These are phyloP conservation scores for Orthonevra nobilis DNA, from an alignment of 2,888 invertebrate genomes.

Conservation along the genomic window DNA sequence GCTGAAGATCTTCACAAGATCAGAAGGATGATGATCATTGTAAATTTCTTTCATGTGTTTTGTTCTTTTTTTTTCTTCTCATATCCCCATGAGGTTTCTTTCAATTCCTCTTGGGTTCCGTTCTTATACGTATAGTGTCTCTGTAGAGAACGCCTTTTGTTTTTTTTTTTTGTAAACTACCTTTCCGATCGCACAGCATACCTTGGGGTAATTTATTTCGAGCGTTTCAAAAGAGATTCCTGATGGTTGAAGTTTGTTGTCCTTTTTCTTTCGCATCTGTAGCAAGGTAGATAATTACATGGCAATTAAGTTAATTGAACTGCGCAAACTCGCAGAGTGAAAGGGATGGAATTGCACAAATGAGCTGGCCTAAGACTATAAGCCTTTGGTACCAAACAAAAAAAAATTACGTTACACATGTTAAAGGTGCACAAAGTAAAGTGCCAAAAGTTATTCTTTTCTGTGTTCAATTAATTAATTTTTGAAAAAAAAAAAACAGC, in stretches of 20 bases:
- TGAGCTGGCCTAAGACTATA: slow-evolving; percentile 6
- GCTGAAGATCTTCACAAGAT: slow-evolving; percentile 54
- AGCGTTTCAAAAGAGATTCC: slow-evolving; percentile 54
- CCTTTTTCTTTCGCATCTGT: slow-evolving; percentile 44
- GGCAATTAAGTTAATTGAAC: slow-evolving; percentile 80
- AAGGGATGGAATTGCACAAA: slow-evolving; percentile 9
- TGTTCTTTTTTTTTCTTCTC: slow-evolving; percentile 5
- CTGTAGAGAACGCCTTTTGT: slow-evolving; percentile 16
- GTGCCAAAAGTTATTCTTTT: slow-evolving; percentile 41
- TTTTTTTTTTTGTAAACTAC: slow-evolving; percentile 40
- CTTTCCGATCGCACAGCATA: slow-evolving; percentile 50
- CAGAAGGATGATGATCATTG: slow-evolving; percentile 48
- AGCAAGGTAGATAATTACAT: slow-evolving; percentile 76
- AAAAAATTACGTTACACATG: slow-evolving; percentile 30
- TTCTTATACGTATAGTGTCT: slow-evolving; percentile 50
- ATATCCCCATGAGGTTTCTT: slow-evolving; percentile 64
- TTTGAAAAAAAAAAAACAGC: slow-evolving; percentile 52
- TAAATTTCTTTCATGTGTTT: not conserved
- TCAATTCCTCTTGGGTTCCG: slow-evolving; percentile 29
- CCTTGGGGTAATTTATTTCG: slow-evolving; percentile 62
- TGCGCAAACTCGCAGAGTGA: slow-evolving; percentile 71
- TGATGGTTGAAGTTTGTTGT: not conserved
- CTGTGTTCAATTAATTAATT: slow-evolving; percentile 49
- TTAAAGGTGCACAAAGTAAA: slow-evolving; percentile 52
- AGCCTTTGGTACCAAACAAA: slow-evolving; percentile 20